Evolutionary conservation across 2,888 invertebrate species (phyloP).

Genomic region (Lobophora halterata): DNA sequence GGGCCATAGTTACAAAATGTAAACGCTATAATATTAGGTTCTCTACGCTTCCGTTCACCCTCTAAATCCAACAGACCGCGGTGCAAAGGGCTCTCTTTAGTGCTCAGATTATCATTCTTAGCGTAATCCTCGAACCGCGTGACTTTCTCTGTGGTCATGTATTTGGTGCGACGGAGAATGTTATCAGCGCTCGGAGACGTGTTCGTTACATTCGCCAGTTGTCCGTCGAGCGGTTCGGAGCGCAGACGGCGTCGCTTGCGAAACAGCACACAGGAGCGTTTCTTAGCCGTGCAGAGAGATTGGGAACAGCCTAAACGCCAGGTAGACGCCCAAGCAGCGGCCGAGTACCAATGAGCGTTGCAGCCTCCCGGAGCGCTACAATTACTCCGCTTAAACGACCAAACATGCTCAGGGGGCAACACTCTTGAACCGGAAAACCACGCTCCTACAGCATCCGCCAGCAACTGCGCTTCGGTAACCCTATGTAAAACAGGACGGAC

Average conservation of each 20-base stretch:
- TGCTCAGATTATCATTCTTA: constrained; percentile 30
- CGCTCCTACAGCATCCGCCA: constrained; percentile 68
- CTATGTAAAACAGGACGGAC: constrained; percentile 61
- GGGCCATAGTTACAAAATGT: constrained; percentile 75
- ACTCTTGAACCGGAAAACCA: constrained; percentile 72
- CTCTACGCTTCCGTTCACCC: constrained; percentile 37
- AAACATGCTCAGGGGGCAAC: constrained; percentile 58
- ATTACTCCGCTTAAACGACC: constrained; percentile 61
- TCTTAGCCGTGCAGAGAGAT: constrained; percentile 62
- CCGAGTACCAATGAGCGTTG: constrained; percentile 69
- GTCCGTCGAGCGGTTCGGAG: neutral
- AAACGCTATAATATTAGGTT: constrained; percentile 61
- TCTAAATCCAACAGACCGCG: constrained; percentile 45
- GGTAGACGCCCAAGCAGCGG: constrained; percentile 71
- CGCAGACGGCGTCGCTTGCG: constrained; percentile 45
- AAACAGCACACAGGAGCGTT: constrained; percentile 55
- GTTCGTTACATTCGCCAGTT: constrained; percentile 23
- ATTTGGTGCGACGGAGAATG: constrained; percentile 56
- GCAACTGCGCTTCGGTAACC: constrained; percentile 66
- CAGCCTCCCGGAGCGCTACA: constrained; percentile 69
- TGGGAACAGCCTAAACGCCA: constrained; percentile 73
- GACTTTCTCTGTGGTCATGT: constrained; percentile 42
- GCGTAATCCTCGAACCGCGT: constrained; percentile 49
- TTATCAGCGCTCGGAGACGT: constrained; percentile 41
- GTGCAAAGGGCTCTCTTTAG: constrained; percentile 54